Evolutionary conservation across 2,888 invertebrate species (phyloP).

Genomic region (Agrilus cyanescens): DNA sequence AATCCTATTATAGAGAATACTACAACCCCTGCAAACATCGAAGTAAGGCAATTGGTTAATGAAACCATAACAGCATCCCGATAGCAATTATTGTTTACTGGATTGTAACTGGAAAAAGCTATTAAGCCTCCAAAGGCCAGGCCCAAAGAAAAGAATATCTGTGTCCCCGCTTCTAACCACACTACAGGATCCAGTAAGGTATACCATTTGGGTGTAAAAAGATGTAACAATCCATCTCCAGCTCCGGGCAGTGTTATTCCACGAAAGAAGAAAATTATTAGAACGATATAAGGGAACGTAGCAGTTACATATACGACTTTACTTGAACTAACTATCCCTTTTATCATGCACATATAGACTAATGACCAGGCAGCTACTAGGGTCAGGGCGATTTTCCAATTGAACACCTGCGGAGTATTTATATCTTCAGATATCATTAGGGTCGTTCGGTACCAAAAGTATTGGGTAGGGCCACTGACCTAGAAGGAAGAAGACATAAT

Average conservation of each 20-base stretch:
- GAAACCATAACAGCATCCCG: conserved; percentile 89
- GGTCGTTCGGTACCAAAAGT: conserved; percentile 91
- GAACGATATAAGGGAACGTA: conserved; percentile 90
- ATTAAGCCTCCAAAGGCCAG: conserved; percentile 92
- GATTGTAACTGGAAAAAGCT: conserved; percentile 94
- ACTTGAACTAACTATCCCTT: conserved; percentile 92
- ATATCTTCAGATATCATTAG: conserved; percentile 84
- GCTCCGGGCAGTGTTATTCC: conserved; percentile 81
- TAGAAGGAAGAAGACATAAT: conserved; percentile 33
- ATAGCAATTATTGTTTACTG: conserved; percentile 92
- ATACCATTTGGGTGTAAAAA: conserved; percentile 89
- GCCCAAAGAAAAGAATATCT: conserved; percentile 94
- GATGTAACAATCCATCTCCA: conserved; percentile 70
- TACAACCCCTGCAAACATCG: conserved; percentile 93
- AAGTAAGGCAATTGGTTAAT: conserved; percentile 85
- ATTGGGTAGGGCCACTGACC: conserved; percentile 84
- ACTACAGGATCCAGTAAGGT: conserved; percentile 86
- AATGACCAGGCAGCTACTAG: conserved; percentile 85
- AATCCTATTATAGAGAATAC: conserved; percentile 94
- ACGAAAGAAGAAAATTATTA: conserved; percentile 91
- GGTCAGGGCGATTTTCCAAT: conserved; percentile 83
- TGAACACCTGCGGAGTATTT: conserved; percentile 73
- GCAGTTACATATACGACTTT: conserved; percentile 96
- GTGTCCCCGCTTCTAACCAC: conserved; percentile 95
- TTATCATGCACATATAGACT: conserved; percentile 94